Base-by-base conservation (phyloP, 2,888 invertebrate species). In the Galeopsomyia nigrocyanea region DNA sequence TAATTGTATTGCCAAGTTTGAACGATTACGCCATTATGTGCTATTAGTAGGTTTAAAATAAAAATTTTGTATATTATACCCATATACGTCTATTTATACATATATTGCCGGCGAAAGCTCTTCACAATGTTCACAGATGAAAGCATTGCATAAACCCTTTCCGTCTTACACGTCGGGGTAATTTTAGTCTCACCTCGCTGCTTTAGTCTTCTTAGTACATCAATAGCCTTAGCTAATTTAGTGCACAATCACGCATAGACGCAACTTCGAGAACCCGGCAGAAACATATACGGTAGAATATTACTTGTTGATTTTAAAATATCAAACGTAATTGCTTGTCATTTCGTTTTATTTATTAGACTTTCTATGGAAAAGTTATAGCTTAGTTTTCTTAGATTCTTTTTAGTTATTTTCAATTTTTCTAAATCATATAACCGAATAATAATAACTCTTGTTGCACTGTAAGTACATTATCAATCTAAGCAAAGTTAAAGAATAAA, bases 131-230 rank as follows among this genome's bases (percentile, higher is more conserved):
- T 21, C 67, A 22, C 31, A 55, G 58, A 66, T 64, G 68, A 71
- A 71, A 74, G 74, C 60, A 71, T 56, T 68, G 67, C 68, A 46
- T 21, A 71, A 75, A 75, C 72, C 75, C 75, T 72, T 71, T 76
- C 77, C 72, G 61, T 76, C 78, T 77, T 78, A 76, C 77, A 79
- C 67, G 79, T 78, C 69, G 80, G 74, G 80, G 82, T 85, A 86
- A 86, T 82, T 86, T 86, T 86, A 85, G 85, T 85, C 80, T 82
- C 83, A 82, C 82, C 81, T 82, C 81, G 78, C 79, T 78, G 81
- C 82, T 82, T 56, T 74, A 66, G 79, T 79, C 80, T 78, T 80
- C 78, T 77, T 75, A 81, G 82, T 80, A 78, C 80, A 80, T 79
- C 78, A 79, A 80, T 78, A 76, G 77, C 77, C 76, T 78, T 79